phyloP scores from a whole-genome alignment of 2,113 vertebrate species.

The Petroica traversi region DNA sequence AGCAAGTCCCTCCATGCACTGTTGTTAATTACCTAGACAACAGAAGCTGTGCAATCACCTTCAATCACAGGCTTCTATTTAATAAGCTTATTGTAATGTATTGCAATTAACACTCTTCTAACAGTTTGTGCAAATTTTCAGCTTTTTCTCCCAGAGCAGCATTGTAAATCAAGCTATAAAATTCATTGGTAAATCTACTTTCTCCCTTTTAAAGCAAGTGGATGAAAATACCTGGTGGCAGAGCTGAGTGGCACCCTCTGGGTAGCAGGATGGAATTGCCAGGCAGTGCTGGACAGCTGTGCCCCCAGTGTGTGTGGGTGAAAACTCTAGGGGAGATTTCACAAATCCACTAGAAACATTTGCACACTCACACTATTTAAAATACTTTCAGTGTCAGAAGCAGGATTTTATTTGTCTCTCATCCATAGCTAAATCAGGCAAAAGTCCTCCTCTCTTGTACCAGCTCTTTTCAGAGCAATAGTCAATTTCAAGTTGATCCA shows the following conservation, averaged over 20 bases:
- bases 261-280: background rate
- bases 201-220: background rate
- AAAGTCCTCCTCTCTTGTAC: background rate
- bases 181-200: background rate
- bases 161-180: background rate
- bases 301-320: accelerated
- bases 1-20: background rate
- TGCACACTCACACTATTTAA: background rate
- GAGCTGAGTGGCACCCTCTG: background rate
- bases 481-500: background rate
- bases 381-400: background rate
- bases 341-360: background rate
- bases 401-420: background rate
- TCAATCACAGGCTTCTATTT: slow-evolving; percentile 20
- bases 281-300: accelerated
- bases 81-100: slow-evolving; percentile 26
- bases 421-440: background rate
- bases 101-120: slow-evolving; percentile 7
- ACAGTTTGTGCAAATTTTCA: background rate
- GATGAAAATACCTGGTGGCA: background rate
- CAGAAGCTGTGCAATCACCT: background rate
- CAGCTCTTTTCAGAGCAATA: background rate
- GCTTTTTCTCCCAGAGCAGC: background rate
- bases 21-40: slow-evolving; percentile 41
- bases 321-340: background rate